These are phyloP conservation scores for Cyprinodon diabolis DNA, from an alignment of 2,797 vertebrate genomes.

Conservation along the genomic window DNA sequence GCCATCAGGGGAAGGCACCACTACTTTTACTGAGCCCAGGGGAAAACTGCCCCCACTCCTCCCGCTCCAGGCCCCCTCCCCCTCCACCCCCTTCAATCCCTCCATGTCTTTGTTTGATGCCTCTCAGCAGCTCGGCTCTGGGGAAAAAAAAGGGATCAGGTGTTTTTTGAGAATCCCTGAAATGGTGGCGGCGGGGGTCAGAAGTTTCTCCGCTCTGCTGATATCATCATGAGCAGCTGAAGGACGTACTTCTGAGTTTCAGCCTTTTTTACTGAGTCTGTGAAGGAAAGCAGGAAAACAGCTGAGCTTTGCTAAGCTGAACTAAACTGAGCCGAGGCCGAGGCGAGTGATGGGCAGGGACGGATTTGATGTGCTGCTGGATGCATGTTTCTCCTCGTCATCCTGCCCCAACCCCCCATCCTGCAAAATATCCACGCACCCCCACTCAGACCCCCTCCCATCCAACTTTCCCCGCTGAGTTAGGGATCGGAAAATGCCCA, in stretches of 20 bases:
- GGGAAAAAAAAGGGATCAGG: not conserved
- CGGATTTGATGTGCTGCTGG: slow-evolving; percentile 59
- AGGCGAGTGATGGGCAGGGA: slow-evolving; percentile 43
- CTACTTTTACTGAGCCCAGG: slow-evolving; percentile 72
- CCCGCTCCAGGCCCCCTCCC: slow-evolving; percentile 11
- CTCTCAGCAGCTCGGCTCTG: slow-evolving; percentile 25
- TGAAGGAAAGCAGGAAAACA: slow-evolving; percentile 60
- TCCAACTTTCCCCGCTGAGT: slow-evolving; percentile 56
- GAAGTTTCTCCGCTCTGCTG: slow-evolving; percentile 55
- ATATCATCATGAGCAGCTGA: slow-evolving; percentile 72
- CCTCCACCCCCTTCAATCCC: slow-evolving; percentile 40
- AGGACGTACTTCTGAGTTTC: slow-evolving; percentile 70
- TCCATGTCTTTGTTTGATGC: slow-evolving; percentile 55
- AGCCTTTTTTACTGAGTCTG: slow-evolving; percentile 42
- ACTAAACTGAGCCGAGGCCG: slow-evolving; percentile 49
- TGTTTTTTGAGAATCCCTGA: slow-evolving; percentile 42
- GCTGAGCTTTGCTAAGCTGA: slow-evolving; percentile 63
- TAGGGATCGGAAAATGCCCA: slow-evolving; percentile 70
- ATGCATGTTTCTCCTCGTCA: slow-evolving; percentile 46
- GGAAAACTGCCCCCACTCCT: slow-evolving; percentile 39
- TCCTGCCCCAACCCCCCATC: not conserved
- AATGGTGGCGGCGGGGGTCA: slow-evolving; percentile 12
- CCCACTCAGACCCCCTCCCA: slow-evolving; percentile 11
- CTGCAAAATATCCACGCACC: slow-evolving; percentile 10
- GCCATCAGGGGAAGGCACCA: slow-evolving; percentile 65